These are phyloP conservation scores for Thunnus albacares DNA, from an alignment of 2,797 vertebrate species.

Conservation along the genomic window DNA sequence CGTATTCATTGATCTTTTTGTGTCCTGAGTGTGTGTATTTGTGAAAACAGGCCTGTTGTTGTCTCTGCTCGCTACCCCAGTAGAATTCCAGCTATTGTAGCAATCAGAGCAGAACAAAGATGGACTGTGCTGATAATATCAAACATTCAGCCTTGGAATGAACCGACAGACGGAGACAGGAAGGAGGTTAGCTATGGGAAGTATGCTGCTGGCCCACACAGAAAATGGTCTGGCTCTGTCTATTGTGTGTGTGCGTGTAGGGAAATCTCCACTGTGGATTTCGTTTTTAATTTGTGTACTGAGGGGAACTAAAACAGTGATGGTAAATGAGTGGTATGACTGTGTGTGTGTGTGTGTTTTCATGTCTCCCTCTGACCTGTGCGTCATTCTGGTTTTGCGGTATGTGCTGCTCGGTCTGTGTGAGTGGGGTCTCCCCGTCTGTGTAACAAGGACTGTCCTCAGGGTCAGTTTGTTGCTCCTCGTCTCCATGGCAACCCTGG, in stretches of 20 bases:
- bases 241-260: not conserved
- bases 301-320: not conserved
- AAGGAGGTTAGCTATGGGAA: conserved; percentile 55
- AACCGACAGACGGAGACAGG: conserved; percentile 43
- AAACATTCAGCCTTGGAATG: conserved; percentile 49
- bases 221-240: conserved; percentile 17
- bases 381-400: conserved; percentile 55
- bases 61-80: not conserved
- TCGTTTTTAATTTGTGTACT: conserved; percentile 17
- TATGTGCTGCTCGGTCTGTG: conserved; percentile 39
- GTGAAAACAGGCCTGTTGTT: conserved; percentile 6
- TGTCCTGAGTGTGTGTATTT: not conserved
- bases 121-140: conserved; percentile 53
- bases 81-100: conserved; percentile 41
- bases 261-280: conserved; percentile 5
- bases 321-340: not conserved
- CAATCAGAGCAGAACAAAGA: conserved; percentile 50
- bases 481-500: conserved; percentile 58
- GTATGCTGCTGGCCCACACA: conserved; percentile 54
- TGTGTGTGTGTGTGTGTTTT: conserved; percentile 11
- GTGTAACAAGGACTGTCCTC: conserved; percentile 62
- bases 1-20: not conserved
- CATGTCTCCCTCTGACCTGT: conserved; percentile 56
- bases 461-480: conserved; percentile 57
- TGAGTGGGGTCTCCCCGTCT: conserved; percentile 56